A percentile compares a stretch with the other conserved stretches of the same genome.
Evolutionary conservation across 1,140 invertebrate genomes (phyloP).

Genomic region (Danaus plexippus): DNA sequence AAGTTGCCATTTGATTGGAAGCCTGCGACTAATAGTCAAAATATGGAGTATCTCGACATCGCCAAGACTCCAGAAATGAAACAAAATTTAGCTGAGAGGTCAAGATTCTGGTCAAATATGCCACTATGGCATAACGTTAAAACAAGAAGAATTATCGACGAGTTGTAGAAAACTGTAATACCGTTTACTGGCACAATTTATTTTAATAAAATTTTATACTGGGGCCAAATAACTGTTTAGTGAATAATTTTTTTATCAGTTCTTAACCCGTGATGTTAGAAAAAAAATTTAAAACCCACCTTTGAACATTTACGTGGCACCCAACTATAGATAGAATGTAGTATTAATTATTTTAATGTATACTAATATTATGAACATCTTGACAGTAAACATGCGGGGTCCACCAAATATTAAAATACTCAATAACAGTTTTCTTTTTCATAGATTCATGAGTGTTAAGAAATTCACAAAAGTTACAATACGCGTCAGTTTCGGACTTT

Average conservation of each 20-base stretch:
- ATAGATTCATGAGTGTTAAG: no score
- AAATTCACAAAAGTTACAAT: constrained; percentile 16
- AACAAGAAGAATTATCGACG: constrained; percentile 28
- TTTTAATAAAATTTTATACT: constrained; percentile 4
- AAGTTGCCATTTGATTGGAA: constrained; percentile 40
- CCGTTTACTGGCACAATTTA: constrained; percentile 1
- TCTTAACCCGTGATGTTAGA: no score
- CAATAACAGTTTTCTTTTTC: no score
- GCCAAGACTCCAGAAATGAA: constrained; percentile 30
- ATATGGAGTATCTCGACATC: constrained; percentile 49
- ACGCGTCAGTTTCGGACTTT: constrained; percentile 31
- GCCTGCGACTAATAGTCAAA: constrained; percentile 23
- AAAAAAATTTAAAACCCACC: no score
- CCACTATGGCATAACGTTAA: constrained; percentile 47
- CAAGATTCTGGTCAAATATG: constrained; percentile 38
- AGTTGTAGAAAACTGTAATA: constrained; percentile 25
- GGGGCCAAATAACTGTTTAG: not conserved
- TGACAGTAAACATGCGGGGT: no score
- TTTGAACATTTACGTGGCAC: no score
- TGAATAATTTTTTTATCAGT: no score
- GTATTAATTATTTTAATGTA: no score
- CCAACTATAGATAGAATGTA: no score
- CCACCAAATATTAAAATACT: no score
- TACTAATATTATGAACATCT: no score
- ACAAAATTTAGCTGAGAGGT: constrained; percentile 27